Base-by-base conservation (phyloP, 2,113 vertebrate genomes). In the Myodes glareolus region DNA sequence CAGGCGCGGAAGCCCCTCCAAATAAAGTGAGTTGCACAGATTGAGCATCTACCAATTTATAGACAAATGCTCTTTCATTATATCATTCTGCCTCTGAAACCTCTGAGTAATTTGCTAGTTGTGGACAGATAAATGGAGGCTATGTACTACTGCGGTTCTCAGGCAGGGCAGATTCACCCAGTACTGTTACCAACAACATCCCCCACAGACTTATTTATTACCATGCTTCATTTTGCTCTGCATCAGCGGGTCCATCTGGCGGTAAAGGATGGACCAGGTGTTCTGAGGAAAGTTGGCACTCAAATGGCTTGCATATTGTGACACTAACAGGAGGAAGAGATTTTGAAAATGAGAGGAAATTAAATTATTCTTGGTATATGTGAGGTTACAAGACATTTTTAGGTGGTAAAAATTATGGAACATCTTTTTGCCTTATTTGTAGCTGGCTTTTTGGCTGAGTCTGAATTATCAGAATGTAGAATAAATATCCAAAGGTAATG, bases 171-270 rank as follows among this genome's bases (percentile, higher is more conserved):
- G 7, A 95, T 0, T 0, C 6, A 94, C 96, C 55, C 96, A 98
- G 95, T 94, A 93, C 97, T 75, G 93, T 97, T 67, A 75, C 11
- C 86, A 96, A 91, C 88, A 96, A 86, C 94, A 98, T 97, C 76
- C 88, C 77, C 72, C n/a, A 95, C 67, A 96, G 96, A 96, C 76
- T 94, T 81, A 45, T 97, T 97, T 98, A 98, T 92, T 98, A 82
- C 58, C 98, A 96, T 67, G 70, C 95, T 95, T 92, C 96, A 58
- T 67, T 99, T 96, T 97, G 58, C 98, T 98, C 94, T 97, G 88
- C 96, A 93, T 97, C 95, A 97, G 95, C 89, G 96, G 92, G 98
- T 97, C 96, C 97, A 98, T 98, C 98, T 98, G 97, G 97, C 82
- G 97, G 88, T 75, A 96, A 97, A 97, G 72, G 92, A 98, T 61